A percentile compares a stretch with the other conserved stretches of the same genome.
Conservation (phyloP, 2,888 invertebrate genomes). For the Athrips mouffetella region DNA sequence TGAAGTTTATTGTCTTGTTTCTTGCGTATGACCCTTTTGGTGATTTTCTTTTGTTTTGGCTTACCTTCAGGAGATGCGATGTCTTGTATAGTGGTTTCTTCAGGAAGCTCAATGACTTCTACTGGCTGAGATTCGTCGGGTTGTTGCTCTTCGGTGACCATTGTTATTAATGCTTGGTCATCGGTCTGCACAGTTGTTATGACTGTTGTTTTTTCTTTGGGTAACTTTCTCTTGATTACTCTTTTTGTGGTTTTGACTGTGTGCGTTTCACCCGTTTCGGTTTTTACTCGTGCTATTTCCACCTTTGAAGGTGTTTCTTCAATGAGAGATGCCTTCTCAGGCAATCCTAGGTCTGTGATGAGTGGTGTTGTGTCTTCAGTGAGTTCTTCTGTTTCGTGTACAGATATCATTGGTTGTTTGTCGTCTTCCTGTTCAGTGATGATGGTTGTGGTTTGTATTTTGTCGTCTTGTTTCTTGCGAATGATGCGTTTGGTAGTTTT, state of each 20-base stretch:
- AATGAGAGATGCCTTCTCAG: conserved; percentile 34
- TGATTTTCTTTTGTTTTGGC: conserved; percentile 32
- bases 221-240: conserved; percentile 36
- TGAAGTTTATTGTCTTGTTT: conserved; percentile 42
- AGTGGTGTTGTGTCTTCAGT: conserved; percentile 24
- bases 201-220: conserved; percentile 30
- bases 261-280: conserved; percentile 45
- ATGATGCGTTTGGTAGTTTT: conserved; percentile 36
- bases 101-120: conserved; percentile 37
- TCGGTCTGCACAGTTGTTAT: conserved; percentile 33
- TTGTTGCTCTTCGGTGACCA: conserved; percentile 31
- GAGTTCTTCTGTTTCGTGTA: conserved; percentile 34
- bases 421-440: conserved; percentile 35
- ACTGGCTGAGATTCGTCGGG: conserved; percentile 23
- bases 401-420: conserved; percentile 35
- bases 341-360: no score
- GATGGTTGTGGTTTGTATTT: conserved; percentile 29
- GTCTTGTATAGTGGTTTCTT: conserved; percentile 39
- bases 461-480: conserved; percentile 37
- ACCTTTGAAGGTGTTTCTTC: conserved; percentile 42
- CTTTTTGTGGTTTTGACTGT: conserved; percentile 36
- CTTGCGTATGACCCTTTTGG: conserved; percentile 41
- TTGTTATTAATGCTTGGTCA: conserved; percentile 35
- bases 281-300: conserved; percentile 48
- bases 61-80: conserved; percentile 26